Percentiles rank a stretch among this genome's conserved stretches.
phyloP scores from a whole-genome alignment of 1,140 invertebrate species.

The Hyles vespertilio region DNA sequence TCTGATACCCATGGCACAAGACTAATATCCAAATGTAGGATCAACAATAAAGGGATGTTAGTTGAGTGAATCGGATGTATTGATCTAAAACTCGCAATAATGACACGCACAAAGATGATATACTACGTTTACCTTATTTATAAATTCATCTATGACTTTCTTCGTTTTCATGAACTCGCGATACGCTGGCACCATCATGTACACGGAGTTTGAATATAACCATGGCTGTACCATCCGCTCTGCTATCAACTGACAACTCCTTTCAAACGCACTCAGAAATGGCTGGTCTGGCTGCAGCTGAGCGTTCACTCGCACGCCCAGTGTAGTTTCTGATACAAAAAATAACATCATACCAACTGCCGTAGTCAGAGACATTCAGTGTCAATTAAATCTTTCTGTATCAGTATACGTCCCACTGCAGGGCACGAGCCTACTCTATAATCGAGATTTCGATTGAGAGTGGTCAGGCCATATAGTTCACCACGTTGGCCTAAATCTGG shows the following conservation, averaged over 20 bases:
- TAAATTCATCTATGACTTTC: conserved; percentile 14
- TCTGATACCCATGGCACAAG: too few species aligned
- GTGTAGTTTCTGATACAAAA: conserved; percentile 15
- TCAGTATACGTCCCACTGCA: too few species aligned
- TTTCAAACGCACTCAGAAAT: conserved; percentile 16
- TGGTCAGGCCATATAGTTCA: too few species aligned
- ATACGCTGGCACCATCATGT: conserved; percentile 8
- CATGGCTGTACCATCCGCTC: conserved; percentile 15
- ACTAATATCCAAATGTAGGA: too few species aligned
- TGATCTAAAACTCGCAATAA: background rate
- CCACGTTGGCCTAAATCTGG: too few species aligned
- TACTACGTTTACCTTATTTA: conserved; percentile 7
- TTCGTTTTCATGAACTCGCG: background rate
- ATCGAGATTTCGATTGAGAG: too few species aligned
- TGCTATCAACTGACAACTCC: background rate
- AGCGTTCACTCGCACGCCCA: conserved; percentile 14
- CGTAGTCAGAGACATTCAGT: too few species aligned
- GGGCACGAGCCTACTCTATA: too few species aligned
- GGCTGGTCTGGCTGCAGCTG: conserved; percentile 11
- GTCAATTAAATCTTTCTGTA: too few species aligned
- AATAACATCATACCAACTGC: too few species aligned
- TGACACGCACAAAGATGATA: background rate
- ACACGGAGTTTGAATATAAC: conserved; percentile 16
- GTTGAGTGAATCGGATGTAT: too few species aligned
- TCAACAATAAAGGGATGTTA: too few species aligned